A percentile compares a stretch with the other conserved stretches of the same genome.
phyloP scores from a whole-genome alignment of 2,888 invertebrate genomes.

The Deilephila elpenor region DNA sequence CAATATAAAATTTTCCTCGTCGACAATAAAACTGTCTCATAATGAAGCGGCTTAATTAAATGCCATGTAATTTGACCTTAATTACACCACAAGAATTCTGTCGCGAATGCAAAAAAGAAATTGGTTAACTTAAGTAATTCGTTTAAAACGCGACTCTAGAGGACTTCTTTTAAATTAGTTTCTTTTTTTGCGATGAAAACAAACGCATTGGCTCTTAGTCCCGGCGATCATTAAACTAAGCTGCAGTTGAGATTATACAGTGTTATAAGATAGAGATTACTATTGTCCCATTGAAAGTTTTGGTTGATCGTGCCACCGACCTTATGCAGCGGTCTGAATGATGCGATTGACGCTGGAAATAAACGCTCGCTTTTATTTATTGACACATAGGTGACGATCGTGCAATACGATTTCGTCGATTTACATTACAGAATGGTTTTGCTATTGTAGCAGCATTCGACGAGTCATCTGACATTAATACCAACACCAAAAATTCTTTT shows the following conservation, averaged over 20 bases:
- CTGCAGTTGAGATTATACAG: slow-evolving; percentile 25
- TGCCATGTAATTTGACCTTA: slow-evolving; percentile 18
- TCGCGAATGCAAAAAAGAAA: slow-evolving; percentile 15
- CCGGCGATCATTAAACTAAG: slow-evolving; percentile 8
- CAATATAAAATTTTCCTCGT: background rate
- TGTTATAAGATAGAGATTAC: slow-evolving; percentile 11
- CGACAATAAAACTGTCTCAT: background rate
- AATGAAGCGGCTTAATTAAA: slow-evolving; percentile 17
- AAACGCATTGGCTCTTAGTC: background rate
- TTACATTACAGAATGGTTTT: too few relatives aligned
- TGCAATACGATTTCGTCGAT: too few relatives aligned
- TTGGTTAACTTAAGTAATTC: slow-evolving; percentile 23
- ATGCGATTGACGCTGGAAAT: background rate
- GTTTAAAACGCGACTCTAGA: slow-evolving; percentile 10
- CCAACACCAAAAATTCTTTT: too few relatives aligned
- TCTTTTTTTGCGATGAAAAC: slow-evolving; percentile 19
- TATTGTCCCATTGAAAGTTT: slow-evolving; percentile 18
- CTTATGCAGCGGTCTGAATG: background rate
- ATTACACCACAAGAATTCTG: slow-evolving; percentile 14
- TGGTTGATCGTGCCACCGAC: slow-evolving; percentile 8
- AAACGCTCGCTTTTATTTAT: background rate
- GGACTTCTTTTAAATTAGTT: slow-evolving; percentile 23
- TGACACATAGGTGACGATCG: background rate
- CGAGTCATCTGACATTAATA: too few relatives aligned
- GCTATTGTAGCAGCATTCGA: too few relatives aligned